These are phyloP conservation scores for Parnassius smintheus DNA, from an alignment of 2,888 invertebrate genomes.

Conservation along the genomic window DNA sequence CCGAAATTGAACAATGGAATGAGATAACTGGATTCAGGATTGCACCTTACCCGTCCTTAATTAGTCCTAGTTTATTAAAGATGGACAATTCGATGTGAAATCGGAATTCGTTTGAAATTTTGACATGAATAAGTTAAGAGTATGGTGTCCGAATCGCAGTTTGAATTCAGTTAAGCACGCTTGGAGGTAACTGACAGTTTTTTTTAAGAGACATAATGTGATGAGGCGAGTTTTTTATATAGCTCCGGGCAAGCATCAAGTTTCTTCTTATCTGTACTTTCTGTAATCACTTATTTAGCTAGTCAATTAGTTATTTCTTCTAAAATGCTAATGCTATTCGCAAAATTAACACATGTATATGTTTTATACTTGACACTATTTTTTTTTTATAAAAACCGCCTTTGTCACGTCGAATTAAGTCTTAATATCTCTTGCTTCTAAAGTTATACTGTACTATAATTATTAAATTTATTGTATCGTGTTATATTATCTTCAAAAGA, in stretches of 20 bases:
- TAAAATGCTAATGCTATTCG: too few relatives aligned
- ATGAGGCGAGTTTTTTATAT: slow-evolving; percentile 5
- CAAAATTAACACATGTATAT: neutral
- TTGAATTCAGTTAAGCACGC: neutral
- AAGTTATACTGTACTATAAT: slow-evolving; percentile 43
- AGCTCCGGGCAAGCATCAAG: slow-evolving; percentile 2
- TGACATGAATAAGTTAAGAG: neutral
- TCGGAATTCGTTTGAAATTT: neutral
- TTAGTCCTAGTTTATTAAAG: neutral
- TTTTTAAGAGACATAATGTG: neutral
- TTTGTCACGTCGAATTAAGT: slow-evolving; percentile 37
- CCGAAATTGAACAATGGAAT: neutral
- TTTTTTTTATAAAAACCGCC: slow-evolving; percentile 16
- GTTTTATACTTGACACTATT: neutral
- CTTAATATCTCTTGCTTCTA: slow-evolving; percentile 43
- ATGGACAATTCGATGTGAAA: neutral
- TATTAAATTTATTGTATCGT: slow-evolving; percentile 8
- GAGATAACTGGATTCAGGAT: neutral
- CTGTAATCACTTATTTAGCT: neutral
- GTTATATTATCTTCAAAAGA: slow-evolving; percentile 39
- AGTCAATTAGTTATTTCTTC: too few relatives aligned
- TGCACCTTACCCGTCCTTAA: slow-evolving; percentile 9
- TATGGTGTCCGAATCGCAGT: slow-evolving; percentile 18
- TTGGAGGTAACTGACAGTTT: slow-evolving; percentile 2
- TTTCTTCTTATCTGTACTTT: neutral